Evolutionary conservation across 2,113 vertebrate species (phyloP).

Genomic region (Petromus typicus): DNA sequence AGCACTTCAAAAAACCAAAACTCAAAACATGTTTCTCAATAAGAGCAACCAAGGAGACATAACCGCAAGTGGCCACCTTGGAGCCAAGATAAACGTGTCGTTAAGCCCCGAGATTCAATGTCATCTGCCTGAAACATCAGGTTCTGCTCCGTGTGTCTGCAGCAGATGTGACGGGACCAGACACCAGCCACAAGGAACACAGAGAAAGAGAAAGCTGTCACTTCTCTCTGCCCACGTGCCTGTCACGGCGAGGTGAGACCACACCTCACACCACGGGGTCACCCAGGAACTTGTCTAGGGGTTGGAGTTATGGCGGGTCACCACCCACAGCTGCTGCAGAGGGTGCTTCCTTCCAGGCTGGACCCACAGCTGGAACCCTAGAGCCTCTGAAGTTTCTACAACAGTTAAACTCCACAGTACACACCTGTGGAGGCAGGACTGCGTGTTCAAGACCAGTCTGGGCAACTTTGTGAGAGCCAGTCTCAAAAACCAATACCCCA

Average conservation of each 20-base stretch:
- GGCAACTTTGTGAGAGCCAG: background rate
- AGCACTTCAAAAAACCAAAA: background rate
- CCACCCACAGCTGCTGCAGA: background rate
- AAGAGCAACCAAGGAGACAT: background rate
- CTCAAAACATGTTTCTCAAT: background rate
- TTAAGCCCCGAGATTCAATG: fast-evolving
- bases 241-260: background rate
- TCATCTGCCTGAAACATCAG: background rate
- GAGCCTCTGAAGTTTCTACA: background rate
- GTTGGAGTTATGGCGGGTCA: background rate
- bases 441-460: background rate
- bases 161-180: background rate
- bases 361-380: background rate
- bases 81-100: background rate
- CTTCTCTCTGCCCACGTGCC: background rate
- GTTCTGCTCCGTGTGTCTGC: background rate
- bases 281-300: background rate
- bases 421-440: background rate
- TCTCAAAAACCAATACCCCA: background rate
- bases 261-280: background rate
- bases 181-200: background rate
- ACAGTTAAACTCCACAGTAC: background rate
- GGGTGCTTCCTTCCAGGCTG: background rate
- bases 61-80: background rate
- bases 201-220: background rate